Base-by-base conservation (phyloP, 2,797 vertebrate genomes). In the Sebastes steindachneri region DNA sequence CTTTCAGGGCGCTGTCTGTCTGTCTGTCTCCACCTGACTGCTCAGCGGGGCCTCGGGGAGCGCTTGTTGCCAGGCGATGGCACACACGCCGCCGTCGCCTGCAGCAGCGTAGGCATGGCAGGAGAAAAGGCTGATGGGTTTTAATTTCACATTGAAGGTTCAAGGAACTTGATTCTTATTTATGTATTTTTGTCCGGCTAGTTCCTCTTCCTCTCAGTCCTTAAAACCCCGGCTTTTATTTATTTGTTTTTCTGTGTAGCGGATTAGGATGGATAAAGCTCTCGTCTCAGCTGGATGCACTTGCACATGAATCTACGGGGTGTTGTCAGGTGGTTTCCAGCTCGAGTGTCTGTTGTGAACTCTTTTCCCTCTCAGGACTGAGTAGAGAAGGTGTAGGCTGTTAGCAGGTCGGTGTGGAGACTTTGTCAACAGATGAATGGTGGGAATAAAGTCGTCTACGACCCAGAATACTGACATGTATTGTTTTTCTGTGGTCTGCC, bases 11-110 rank as follows among this genome's bases (percentile, higher is more conserved):
- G 71, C 35, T 35, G 35, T 35, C 83, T 75, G 82, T 83, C 88
- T 75, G 82, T 82, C 88, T 82, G 77, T 86, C 90, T 90, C 88
- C 80, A 92, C 83, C 90, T 88, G 81, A 80, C 84, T 90, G 85
- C 82, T 82, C 80, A 57, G 67, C 64, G 12, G 82, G 80, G 60
- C 89, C 81, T 86, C 26, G 1, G 89, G 89, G 90, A 92, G 84
- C 2, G 63, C 87, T 87, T 90, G 92, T 94, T 95, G 91, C 94
- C 91, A 91, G 88, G 93, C 91, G 86, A 85, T 92, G 81, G 87
- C 89, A 76, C 79, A 90, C 78, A 90, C 78, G 83, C 72, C n/a
- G 19, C 72, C 68, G 80, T 88, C 62, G 82, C 85, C 87, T 86
- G 80, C 81, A 83, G 87, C 86, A 87, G 71, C 74, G 63, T 1